These are phyloP conservation scores for Psilopsiagon aurifrons DNA, from an alignment of 2,113 vertebrate species.

Conservation along the genomic window DNA sequence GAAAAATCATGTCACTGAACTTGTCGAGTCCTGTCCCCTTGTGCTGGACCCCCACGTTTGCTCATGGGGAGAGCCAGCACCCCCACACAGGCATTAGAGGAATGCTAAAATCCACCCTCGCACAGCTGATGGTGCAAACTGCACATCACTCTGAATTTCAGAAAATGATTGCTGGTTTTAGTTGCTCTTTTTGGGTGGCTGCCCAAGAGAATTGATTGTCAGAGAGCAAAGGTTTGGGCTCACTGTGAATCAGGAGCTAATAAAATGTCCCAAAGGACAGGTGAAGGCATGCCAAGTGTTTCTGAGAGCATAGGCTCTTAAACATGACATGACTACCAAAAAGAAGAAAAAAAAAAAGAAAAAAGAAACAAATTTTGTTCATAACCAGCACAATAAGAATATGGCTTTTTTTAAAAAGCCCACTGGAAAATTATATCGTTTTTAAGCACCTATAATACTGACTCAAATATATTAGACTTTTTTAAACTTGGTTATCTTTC, in stretches of 20 bases:
- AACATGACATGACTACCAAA: neutral
- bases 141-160: neutral
- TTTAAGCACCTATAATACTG: neutral
- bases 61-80: too few relatives aligned
- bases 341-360: too few relatives aligned
- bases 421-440: neutral
- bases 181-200: constrained; percentile 52
- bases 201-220: constrained; percentile 55
- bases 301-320: neutral
- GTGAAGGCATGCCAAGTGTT: neutral
- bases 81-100: neutral
- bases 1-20: too few relatives aligned
- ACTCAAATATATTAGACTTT: neutral
- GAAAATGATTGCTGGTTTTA: constrained; percentile 9
- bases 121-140: neutral
- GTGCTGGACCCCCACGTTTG: too few relatives aligned
- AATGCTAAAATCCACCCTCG: neutral
- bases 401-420: neutral
- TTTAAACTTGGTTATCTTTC: neutral
- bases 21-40: too few relatives aligned
- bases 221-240: constrained; percentile 28
- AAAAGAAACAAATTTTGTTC: neutral
- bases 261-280: neutral
- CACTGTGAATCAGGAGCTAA: constrained; percentile 49
- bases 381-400: neutral